Evolutionary conservation across 2,888 invertebrate species (phyloP), one percentile per base, ranked within the genome.

Genomic region (Aphidoletes aphidimyza): DNA sequence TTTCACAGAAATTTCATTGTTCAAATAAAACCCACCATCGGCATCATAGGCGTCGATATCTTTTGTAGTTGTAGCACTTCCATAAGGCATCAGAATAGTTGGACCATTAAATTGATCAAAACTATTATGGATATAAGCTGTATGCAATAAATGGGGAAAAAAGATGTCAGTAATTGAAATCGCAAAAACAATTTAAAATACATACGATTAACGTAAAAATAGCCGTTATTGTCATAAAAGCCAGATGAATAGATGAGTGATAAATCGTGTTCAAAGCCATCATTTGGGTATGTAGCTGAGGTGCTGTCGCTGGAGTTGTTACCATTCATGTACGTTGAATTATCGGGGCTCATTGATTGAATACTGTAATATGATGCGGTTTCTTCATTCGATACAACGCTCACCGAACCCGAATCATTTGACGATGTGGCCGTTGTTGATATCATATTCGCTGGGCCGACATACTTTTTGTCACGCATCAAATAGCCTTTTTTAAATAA

Each of bases 401-500:
- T 86, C 2, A 86, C 86, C 19, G 86, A 85, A 22, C 86, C 86
- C 22, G 87, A 86, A 84, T 42, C 83, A 42, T 42, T 42, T 0
- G 83, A 83, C 84, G 87, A 87, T 22, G 86, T 85, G 84, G 86
- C 85, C 84, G 86, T 86, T 37, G 86, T 86, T 85, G 85, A 85
- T 5, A 47, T 36, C 17, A 84, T 37, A 17, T 45, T 83, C 22
- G 83, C 42, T 37, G 81, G 37, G 0, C 37, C 81, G 19, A 39
- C 54, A 83, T 85, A 86, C 85, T 85, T 86, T 85, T 86, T 86
- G 5, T 86, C 86, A 87, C 91, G 91, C 87, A 91, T 92, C 86
- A 93, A 89, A 89, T 93, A 93, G 86, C 93, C 93, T 89, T 93
- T 93, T 89, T 93, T 93, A 89, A 94, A 93, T 87, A 94, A 90